A percentile compares a stretch with the other conserved stretches of the same genome.
Evolutionary conservation across 53 echinoderm and acorn worm species (phyloP).

Genomic region (Antedon mediterranea): DNA sequence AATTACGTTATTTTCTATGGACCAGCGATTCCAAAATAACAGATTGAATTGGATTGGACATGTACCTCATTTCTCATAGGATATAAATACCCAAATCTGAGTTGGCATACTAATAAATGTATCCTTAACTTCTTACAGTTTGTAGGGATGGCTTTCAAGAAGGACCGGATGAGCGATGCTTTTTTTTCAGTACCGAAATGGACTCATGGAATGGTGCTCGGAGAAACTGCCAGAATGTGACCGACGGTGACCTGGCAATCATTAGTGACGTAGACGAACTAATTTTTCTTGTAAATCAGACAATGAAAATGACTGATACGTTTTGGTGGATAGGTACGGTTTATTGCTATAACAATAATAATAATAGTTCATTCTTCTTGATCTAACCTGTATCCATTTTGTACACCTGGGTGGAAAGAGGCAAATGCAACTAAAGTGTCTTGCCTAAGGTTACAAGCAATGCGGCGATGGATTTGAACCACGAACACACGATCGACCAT

Average conservation of each 20-base stretch:
- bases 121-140: background rate
- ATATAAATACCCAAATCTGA: too few species aligned
- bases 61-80: too few species aligned
- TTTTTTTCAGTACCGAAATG: conserved; percentile 17
- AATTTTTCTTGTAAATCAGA: conserved; percentile 17
- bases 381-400: too few species aligned
- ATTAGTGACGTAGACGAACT: conserved; percentile 45
- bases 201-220: conserved; percentile 9
- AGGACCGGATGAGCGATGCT: conserved; percentile 32
- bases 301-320: conserved; percentile 7
- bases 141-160: conserved; percentile 17
- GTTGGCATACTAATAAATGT: background rate
- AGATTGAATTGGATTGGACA: too few species aligned
- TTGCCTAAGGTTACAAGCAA: too few species aligned
- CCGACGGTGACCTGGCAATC: conserved; percentile 42
- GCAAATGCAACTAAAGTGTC: too few species aligned
- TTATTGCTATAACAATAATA: background rate
- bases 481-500: too few species aligned
- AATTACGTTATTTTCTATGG: too few species aligned
- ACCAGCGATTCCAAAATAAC: too few species aligned
- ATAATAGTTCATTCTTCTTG: too few species aligned
- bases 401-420: too few species aligned
- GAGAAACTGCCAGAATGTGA: conserved; percentile 8
- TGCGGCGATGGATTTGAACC: too few species aligned
- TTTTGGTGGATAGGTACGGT: conserved; percentile 68